Base-by-base conservation (phyloP, 92 coral and sea anemone species). In the Siderastrea siderea region DNA sequence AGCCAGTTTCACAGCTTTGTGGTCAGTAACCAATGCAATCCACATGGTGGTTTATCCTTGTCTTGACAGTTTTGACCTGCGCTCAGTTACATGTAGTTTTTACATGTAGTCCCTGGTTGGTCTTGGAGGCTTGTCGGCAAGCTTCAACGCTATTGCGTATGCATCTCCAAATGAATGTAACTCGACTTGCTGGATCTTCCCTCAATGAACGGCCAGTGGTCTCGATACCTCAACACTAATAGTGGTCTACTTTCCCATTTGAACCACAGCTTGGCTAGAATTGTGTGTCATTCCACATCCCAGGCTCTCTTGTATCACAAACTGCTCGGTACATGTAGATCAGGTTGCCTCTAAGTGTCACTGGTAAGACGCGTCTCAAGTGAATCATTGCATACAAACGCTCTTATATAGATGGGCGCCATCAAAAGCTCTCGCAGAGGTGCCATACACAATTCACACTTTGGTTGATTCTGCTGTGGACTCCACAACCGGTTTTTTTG, bases 401-500 rank as follows among this genome's bases (percentile, higher is more conserved):
- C 38, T 26, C 38, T 0, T 26, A 0, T 26, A 26, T 26, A 26
- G 38, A 26, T 26, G 38, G 38, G 38, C 38, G 38, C 38, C 38
- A 0, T 0, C 38, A 26, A 26, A 26, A 26, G 38, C 38, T 26
- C 38, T 26, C 38, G 38, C 38, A 26, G 38, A 26, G 38, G 64
- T 26, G 38, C 38, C 93, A 59, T 90, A 90, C 48, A 91, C 88
- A 51, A 86, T 80, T 8, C 91, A 77, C 57, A 86, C n/a, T 60
- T 86, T 90, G 58, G 87, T 86, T 15, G 91, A 68, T 65, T 68
- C 87, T 19, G 87, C 76, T 2, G 79, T 77, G 43, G 87, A 79
- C 54, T 89, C 48, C 47, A 91, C 68, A 52, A 91, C 92, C 7
- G 86, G 82, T 77, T 88, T 92, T 82, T 92, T 90, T 92, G 76